These are phyloP conservation scores for Cataglyphis livida DNA, from an alignment of 2,888 invertebrate genomes.

Conservation along the genomic window DNA sequence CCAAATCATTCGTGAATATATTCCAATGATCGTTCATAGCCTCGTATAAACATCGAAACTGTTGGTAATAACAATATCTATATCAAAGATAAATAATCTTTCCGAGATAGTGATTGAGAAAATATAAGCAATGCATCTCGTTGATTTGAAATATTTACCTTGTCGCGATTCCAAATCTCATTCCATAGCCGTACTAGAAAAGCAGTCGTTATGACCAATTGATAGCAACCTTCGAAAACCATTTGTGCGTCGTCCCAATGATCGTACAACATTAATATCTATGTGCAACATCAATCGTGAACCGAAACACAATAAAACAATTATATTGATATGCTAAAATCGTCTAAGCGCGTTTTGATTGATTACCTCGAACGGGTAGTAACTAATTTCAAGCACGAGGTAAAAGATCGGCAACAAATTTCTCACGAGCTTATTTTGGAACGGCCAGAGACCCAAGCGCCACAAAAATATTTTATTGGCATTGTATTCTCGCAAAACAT, in stretches of 20 bases:
- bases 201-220: neutral
- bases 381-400: slow-evolving; percentile 12
- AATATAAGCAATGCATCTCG: too few species aligned
- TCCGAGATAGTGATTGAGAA: neutral
- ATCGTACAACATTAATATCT: slow-evolving; percentile 30
- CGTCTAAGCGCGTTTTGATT: neutral
- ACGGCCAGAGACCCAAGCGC: slow-evolving; percentile 20
- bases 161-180: slow-evolving; percentile 32
- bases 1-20: slow-evolving; percentile 13
- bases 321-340: neutral
- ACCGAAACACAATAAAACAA: neutral
- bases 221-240: slow-evolving; percentile 29
- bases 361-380: slow-evolving; percentile 17
- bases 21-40: slow-evolving; percentile 35
- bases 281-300: neutral
- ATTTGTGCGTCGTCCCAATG: slow-evolving; percentile 18
- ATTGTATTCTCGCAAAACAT: slow-evolving; percentile 16
- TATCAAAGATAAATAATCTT: neutral
- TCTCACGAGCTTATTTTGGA: slow-evolving; percentile 6
- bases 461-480: slow-evolving; percentile 20
- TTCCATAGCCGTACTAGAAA: neutral
- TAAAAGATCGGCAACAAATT: neutral
- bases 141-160: neutral
- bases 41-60: slow-evolving; percentile 20
- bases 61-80: neutral